Base-by-base conservation (phyloP, 2,113 vertebrate genomes). In the Antigone vipio region DNA sequence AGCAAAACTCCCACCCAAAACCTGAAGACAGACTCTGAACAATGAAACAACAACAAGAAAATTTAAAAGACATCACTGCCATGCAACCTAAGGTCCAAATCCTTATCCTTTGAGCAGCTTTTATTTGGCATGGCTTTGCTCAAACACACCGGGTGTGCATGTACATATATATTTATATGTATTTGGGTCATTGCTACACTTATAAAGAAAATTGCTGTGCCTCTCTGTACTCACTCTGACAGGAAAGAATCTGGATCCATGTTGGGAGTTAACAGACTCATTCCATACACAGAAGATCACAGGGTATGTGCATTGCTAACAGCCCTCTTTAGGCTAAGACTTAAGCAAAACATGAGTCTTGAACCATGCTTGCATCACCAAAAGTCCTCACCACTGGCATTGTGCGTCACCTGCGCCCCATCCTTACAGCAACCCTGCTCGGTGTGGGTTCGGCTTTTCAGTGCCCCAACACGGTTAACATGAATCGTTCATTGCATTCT, bases 371-470 rank as follows among this genome's bases (percentile, higher is more conserved):
- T 72, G 42, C 7, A 1, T 24, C 49, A 26, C 38, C 35, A 0
- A 1, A 27, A 53, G 44, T 22, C 53, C 24, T 34, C 73, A 34
- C 12, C 2, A 1, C 38, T 38, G 27, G 47, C 16, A n/a, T 5
- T 0, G 7, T 6, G 19, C 0, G 0, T 18, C 56, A 42, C 14
- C 30, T 4, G 1, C 23, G 29, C 19, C 13, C 55, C 5, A 0
- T 24, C 64, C 17, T 44, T 9, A 13, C 8, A 2, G 1, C 42
- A 60, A 34, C 11, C 18, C 6, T 0, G 0, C 13, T 20, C 3
- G 3, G 30, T 5, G 30, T 1, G 4, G 23, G 18, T 9, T 55
- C 2, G 12, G 15, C 58, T 26, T 21, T 40, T n/a, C 59, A 67
- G 18, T 52, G 34, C 22, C 26, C 22, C 2, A 2, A 21, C 8